phyloP scores from a whole-genome alignment of 2,888 invertebrate species.

The Orchestes rusci region DNA sequence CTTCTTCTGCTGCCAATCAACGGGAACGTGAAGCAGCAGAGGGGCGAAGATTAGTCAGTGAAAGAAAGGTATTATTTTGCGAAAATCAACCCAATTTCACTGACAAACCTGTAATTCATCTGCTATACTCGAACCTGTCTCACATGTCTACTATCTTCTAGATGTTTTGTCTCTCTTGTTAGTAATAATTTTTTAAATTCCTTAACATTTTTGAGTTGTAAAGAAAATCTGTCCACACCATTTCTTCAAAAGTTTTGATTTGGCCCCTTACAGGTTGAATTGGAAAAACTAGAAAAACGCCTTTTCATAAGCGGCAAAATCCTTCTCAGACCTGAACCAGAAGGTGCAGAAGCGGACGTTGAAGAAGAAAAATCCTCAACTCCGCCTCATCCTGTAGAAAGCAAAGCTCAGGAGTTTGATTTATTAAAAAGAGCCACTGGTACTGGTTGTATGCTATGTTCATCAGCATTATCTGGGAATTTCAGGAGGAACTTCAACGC shows the following conservation, averaged over 20 bases:
- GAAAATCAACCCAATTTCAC: no score
- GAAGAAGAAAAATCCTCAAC: slow-evolving; percentile 37
- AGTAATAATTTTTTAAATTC: no score
- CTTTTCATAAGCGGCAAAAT: slow-evolving; percentile 58
- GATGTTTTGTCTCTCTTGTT: no score
- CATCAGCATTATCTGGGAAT: no score
- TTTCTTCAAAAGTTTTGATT: no score
- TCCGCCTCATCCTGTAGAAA: slow-evolving; percentile 41
- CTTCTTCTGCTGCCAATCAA: slow-evolving; percentile 58
- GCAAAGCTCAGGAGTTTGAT: slow-evolving; percentile 60
- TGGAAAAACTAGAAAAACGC: slow-evolving; percentile 70
- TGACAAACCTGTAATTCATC: no score
- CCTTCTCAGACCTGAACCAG: slow-evolving; percentile 37
- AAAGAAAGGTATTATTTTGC: slow-evolving; percentile 47
- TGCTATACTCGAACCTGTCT: no score
- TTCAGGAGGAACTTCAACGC: slow-evolving; percentile 63
- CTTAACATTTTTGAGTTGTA: no score
- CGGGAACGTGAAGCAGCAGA: slow-evolving; percentile 57
- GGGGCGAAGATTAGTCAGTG: slow-evolving; percentile 63
- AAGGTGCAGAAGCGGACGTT: slow-evolving; percentile 37
- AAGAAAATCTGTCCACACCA: no score
- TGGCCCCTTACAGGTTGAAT: slow-evolving; percentile 49
- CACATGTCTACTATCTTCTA: no score
- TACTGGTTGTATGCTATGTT: slow-evolving; percentile 5
- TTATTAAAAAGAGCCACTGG: slow-evolving; percentile 71